Conservation (phyloP, 2,113 vertebrate species). For the Puma concolor region DNA sequence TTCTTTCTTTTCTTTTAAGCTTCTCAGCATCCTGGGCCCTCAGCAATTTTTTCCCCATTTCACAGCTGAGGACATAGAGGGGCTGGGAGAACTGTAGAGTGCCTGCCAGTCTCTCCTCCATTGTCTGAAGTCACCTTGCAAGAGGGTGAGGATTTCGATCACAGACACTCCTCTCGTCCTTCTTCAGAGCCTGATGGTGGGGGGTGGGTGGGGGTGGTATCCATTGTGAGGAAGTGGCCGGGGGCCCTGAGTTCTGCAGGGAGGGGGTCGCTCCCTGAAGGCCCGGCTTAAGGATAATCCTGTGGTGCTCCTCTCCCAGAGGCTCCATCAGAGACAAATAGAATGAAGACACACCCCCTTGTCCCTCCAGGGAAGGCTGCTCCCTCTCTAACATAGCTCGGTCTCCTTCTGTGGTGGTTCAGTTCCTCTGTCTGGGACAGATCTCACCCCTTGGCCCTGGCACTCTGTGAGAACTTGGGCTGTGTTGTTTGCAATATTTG, state of each 20-base stretch:
- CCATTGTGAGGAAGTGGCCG: not conserved
- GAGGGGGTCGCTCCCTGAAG: not conserved
- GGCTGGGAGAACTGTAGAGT: not conserved
- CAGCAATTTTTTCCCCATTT: not conserved
- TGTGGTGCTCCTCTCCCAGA: not conserved
- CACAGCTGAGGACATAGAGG: not conserved
- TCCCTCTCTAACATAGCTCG: not conserved
- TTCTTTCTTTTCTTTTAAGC: not conserved
- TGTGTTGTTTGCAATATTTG: not conserved
- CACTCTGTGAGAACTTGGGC: not conserved
- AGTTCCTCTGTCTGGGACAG: not conserved
- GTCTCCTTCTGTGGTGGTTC: not conserved
- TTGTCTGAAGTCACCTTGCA: accelerated
- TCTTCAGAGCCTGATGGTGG: not conserved
- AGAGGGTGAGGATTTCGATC: not conserved
- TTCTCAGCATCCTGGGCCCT: not conserved
- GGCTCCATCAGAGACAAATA: not conserved
- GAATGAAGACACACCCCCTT: too few species aligned
- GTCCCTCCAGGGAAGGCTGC: not conserved
- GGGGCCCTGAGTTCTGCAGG: not conserved
- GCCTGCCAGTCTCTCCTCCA: not conserved
- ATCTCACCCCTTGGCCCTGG: accelerated
- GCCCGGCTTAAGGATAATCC: not conserved
- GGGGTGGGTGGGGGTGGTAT: too few species aligned
- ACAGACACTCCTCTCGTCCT: not conserved